Evolutionary conservation across 2,113 vertebrate genomes (phyloP), one percentile per base, ranked within the genome.

Genomic region (Smithornis capensis): DNA sequence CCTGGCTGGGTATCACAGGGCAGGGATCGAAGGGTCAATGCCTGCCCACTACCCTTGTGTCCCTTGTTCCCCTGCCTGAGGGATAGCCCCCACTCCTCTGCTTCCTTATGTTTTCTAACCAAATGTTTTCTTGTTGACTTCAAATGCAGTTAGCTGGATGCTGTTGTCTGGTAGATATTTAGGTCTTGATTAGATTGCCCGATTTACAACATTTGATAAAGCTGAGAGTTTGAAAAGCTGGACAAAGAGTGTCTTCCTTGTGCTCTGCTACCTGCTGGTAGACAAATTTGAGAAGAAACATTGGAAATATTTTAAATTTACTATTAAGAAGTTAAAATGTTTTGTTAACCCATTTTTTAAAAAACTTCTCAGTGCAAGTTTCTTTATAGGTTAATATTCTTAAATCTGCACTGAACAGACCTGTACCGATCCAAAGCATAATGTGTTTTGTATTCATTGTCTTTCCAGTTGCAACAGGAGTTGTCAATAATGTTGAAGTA

Each of bases 51-150:
- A 44, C 4, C 28, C 25, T 55, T 44, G 19, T 40, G 35, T 12
- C 19, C 23, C 5, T 22, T 2, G 7, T 31, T 75, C 12, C 15
- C 13, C 44, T 75, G 50, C 10, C 14, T 11, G 6, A 49, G 35
- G 25, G 40, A 15, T 19, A 60, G 21, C 5, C 4, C 4, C 15
- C 0, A 0, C 29, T 68, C 14, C 29, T 57, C 1, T 55, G 14
- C 44, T 70, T 60, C 33, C 60, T 81, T 7, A 21, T 21, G 5
- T 15, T 60, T 71, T 63, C 42, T 67, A 75, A 67, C 14, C 7
- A 52, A 25, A 23, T 28, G 4, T 44, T 87, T 62, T 73, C 40
- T 45, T 76, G 25, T 29, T 71, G 37, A 55, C 14, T 37, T 74
- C 33, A 33, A 21, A n/a, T 42, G 37, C 23, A 67, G 16, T 21